Conservation (phyloP, 1,140 invertebrate species). For the Trigoniulus corallinus region DNA sequence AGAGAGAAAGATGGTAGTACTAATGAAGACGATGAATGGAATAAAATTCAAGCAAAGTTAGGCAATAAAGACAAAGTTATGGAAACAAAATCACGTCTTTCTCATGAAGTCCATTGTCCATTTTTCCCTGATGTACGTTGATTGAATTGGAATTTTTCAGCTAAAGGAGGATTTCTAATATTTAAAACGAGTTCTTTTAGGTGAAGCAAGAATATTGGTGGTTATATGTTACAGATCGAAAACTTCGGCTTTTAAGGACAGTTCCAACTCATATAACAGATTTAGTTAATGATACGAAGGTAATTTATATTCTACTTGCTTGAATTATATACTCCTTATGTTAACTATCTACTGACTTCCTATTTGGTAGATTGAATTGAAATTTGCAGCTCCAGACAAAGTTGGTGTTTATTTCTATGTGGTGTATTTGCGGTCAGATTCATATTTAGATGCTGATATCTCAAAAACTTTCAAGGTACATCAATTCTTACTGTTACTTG, state of each 20-base stretch:
- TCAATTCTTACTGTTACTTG: constrained; percentile 7
- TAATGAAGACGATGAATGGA: constrained; percentile 39
- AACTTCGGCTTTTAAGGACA: constrained; percentile 72
- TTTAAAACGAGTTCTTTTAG: constrained; percentile 20
- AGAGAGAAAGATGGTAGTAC: constrained; percentile 11
- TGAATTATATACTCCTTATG: too few species aligned
- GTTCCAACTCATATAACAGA: constrained; percentile 69
- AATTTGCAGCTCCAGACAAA: constrained; percentile 88
- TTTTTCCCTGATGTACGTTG: constrained; percentile 63
- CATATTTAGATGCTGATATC: constrained; percentile 67
- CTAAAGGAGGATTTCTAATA: constrained; percentile 1
- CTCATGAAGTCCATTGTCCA: constrained; percentile 90
- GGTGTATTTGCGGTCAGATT: constrained; percentile 88
- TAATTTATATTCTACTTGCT: constrained; percentile 14
- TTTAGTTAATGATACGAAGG: constrained; percentile 31
- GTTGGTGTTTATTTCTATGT: constrained; percentile 82
- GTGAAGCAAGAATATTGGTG: constrained; percentile 99
- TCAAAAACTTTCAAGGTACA: background rate
- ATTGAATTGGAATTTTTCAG: background rate
- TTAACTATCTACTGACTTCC: constrained; percentile 49
- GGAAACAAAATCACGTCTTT: constrained; percentile 83
- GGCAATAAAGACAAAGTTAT: constrained; percentile 56
- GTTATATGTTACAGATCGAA: constrained; percentile 92
- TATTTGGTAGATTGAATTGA: constrained; percentile 71
- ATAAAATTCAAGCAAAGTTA: constrained; percentile 35